A percentile compares a stretch with the other conserved stretches of the same genome.
Evolutionary conservation across 2,888 invertebrate species (phyloP).

Genomic region (Harpalus rubripes): DNA sequence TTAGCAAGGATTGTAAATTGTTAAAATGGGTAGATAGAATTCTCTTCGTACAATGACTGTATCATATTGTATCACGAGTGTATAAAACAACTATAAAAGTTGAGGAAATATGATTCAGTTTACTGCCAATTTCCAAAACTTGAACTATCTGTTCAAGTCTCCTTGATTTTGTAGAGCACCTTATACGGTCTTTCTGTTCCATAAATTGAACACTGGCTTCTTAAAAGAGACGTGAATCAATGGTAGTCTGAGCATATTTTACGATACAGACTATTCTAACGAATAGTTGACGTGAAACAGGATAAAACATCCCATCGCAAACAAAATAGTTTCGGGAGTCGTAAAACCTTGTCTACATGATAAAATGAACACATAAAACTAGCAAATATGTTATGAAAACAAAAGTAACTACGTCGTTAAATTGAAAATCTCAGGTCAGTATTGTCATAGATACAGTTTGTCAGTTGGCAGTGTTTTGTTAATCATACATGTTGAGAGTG

Average conservation of each 20-base stretch:
- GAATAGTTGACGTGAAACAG: conserved; percentile 49
- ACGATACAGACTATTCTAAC: conserved; percentile 43
- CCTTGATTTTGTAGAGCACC: conserved; percentile 1
- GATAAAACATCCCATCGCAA: conserved; percentile 31
- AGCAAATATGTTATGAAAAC: conserved; percentile 35
- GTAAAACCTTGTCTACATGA: conserved; percentile 38
- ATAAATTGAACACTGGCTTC: conserved; percentile 33
- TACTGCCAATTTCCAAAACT: not conserved
- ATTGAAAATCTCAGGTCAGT: conserved; percentile 18
- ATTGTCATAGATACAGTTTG: conserved; percentile 12
- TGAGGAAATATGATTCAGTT: not conserved
- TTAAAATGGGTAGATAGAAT: conserved; percentile 9
- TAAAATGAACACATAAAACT: conserved; percentile 37
- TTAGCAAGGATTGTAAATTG: conserved; percentile 43
- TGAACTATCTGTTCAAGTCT: not conserved
- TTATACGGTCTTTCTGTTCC: conserved; percentile 15
- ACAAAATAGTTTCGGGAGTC: conserved; percentile 33
- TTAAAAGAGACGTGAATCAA: conserved; percentile 31
- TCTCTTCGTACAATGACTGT: not conserved
- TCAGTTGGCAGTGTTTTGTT: not conserved
- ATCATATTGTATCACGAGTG: not conserved
- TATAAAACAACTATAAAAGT: not conserved
- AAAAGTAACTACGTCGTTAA: conserved; percentile 8
- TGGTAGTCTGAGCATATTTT: conserved; percentile 33
- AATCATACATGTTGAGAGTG: not conserved